A percentile compares a stretch with the other conserved stretches of the same genome.
These are phyloP conservation scores for Hormaphis cornu DNA, from an alignment of 1,140 invertebrate genomes.

Conservation along the genomic window DNA sequence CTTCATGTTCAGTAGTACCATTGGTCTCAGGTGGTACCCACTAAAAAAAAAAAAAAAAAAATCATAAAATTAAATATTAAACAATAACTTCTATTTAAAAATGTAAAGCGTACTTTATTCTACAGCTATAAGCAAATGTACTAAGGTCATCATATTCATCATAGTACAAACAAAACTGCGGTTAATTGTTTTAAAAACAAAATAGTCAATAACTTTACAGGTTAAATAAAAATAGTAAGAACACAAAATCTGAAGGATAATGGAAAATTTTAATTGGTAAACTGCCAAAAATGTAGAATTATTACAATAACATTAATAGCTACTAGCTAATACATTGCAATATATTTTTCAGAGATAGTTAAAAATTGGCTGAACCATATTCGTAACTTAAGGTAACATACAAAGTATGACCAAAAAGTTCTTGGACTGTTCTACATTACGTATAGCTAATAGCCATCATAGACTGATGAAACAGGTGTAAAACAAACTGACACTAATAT, in stretches of 20 bases:
- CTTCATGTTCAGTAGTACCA: constrained; percentile 71
- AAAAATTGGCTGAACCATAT: too few relatives aligned
- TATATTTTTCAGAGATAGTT: too few relatives aligned
- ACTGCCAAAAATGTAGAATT: background rate
- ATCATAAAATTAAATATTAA: constrained; percentile 1
- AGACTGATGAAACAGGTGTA: too few relatives aligned
- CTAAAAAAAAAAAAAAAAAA: constrained; percentile 45
- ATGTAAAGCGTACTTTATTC: background rate
- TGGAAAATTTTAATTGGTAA: background rate
- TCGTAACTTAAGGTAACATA: too few relatives aligned
- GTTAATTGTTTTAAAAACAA: constrained; percentile 4
- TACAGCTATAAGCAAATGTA: background rate
- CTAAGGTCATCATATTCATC: background rate
- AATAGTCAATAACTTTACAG: constrained; percentile 1
- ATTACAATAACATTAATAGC: background rate
- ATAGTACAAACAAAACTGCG: background rate
- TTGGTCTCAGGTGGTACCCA: constrained; percentile 77
- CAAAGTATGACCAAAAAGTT: too few relatives aligned
- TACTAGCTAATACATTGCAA: background rate
- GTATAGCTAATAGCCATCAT: too few relatives aligned
- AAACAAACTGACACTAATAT: background rate
- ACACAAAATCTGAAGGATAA: constrained; percentile 4
- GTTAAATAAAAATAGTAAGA: background rate
- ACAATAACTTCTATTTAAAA: background rate
- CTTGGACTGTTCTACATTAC: too few relatives aligned